A percentile compares a stretch with the other conserved stretches of the same genome.
These are phyloP conservation scores for Fistularia commersonii DNA, from an alignment of 2,797 vertebrate genomes.

Conservation along the genomic window DNA sequence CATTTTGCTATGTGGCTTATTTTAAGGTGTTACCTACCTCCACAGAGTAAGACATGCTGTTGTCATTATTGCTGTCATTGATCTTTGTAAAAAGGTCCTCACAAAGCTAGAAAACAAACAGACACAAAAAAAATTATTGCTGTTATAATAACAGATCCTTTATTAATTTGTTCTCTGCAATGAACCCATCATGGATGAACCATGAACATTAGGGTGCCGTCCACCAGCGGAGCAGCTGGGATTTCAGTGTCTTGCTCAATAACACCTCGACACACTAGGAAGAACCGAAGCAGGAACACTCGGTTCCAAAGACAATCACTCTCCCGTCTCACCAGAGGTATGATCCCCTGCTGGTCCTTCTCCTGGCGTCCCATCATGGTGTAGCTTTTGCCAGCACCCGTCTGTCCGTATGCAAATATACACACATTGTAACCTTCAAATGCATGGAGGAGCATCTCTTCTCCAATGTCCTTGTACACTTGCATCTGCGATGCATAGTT, in stretches of 20 bases:
- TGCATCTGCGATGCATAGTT: slow-evolving; percentile 94
- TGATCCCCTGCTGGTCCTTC: slow-evolving; percentile 93
- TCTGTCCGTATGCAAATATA: slow-evolving; percentile 98
- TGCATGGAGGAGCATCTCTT: slow-evolving; percentile 96
- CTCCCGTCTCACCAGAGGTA: slow-evolving; percentile 82
- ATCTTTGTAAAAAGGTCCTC: slow-evolving; percentile 98
- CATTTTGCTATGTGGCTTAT: background rate
- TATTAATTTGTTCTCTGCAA: too few species aligned
- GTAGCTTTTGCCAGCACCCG: slow-evolving; percentile 95
- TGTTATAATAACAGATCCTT: too few species aligned
- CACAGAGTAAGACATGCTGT: slow-evolving; percentile 95
- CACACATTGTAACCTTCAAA: slow-evolving; percentile 98
- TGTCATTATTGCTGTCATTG: slow-evolving; percentile 86
- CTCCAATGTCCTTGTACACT: slow-evolving; percentile 93
- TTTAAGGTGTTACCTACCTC: slow-evolving; percentile 77
- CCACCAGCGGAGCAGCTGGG: too few species aligned
- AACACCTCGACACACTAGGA: too few species aligned
- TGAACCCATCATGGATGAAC: too few species aligned
- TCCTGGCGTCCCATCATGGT: slow-evolving; percentile 99
- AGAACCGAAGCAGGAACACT: too few species aligned
- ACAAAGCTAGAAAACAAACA: slow-evolving; percentile 78
- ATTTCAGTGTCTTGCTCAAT: too few species aligned
- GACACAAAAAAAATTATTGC: background rate
- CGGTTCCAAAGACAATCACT: too few species aligned
- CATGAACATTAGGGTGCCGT: too few species aligned